Evolutionary conservation across 2,888 invertebrate species (phyloP), one percentile per base, ranked within the genome.

Genomic region (Ashinkailepas kermadecensis): DNA sequence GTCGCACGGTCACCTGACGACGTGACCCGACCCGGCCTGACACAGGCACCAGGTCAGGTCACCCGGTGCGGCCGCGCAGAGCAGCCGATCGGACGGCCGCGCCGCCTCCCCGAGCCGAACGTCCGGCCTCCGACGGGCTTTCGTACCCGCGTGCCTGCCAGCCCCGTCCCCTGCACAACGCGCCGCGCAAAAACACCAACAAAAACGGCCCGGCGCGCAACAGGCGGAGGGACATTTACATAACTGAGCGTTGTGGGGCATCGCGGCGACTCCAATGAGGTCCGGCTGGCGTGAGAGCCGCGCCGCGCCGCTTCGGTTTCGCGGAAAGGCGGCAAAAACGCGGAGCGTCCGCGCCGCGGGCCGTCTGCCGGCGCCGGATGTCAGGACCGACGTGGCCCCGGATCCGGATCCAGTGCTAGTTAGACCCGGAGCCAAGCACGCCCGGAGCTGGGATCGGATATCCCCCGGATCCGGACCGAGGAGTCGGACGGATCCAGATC

Each of bases 281-380:
- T 23, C 67, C 25, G n/a, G 12, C 10, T 1, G 25, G 6, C 25
- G 67, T 12, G 67, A n/a, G 67, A 67, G 25, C 9, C 10, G 23
- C 39, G 4, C 10, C 65, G 9, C n/a, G 65, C 65, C 65, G 65
- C 23, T 25, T 25, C 12, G 13, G 67, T 67, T 67, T 67, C 67
- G 25, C 67, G 67, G 67, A 67, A 25, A 67, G 25, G 67, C 12
- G 9, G 67, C 67, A 67, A 67, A 67, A 67, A 67, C 67, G n/a
- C n/a, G 15, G 10, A n/a, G 65, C 65, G n/a, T 9, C 62, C 12
- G n/a, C 65, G n/a, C n/a, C 62, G 62, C 18, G 39, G n/a, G n/a
- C 65, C 65, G 65, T n/a, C n/a, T 10, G 23, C 8, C 62, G 65
- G n/a, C 65, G 65, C 65, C 65, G 65, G 65, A 64, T 64, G 18